Evolutionary conservation across 2,113 vertebrate genomes (phyloP).

Genomic region (Casuarius casuarius): DNA sequence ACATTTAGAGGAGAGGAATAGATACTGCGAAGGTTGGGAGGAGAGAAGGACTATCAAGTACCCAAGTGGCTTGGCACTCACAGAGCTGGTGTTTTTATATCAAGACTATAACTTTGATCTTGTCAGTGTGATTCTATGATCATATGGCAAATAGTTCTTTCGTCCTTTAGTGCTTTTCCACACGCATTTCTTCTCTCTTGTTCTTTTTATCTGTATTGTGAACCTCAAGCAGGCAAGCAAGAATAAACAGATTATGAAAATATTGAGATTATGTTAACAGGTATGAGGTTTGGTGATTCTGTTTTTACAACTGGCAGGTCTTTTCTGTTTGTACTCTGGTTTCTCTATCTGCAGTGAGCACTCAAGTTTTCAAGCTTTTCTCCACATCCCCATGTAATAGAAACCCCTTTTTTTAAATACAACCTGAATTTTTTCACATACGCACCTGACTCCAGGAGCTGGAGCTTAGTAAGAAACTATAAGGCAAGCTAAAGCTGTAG

Average conservation of each 20-base stretch:
- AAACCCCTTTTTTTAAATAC: neutral
- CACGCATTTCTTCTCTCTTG: neutral
- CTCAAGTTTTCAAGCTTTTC: neutral
- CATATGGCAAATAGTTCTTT: neutral
- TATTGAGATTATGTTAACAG: neutral
- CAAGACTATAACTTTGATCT: neutral
- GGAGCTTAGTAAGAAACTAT: too few relatives aligned
- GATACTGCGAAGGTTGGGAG: neutral
- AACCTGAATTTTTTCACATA: neutral
- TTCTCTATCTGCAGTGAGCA: neutral
- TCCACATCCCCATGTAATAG: neutral
- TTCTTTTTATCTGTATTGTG: neutral
- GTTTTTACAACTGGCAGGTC: neutral
- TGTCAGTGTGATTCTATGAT: neutral
- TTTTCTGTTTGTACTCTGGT: neutral
- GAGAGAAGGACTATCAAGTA: neutral
- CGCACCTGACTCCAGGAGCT: too few relatives aligned
- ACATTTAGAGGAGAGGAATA: too few relatives aligned
- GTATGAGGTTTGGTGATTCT: neutral
- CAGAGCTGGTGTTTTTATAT: too few relatives aligned
- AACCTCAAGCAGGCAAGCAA: neutral
- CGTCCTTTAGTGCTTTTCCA: neutral
- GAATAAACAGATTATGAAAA: neutral
- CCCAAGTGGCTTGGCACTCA: too few relatives aligned
- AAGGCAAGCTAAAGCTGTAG: too few relatives aligned